Percentiles rank a stretch among this genome's conserved stretches.
Conservation (phyloP, 2,888 invertebrate species). For the Drosophila leonis region DNA sequence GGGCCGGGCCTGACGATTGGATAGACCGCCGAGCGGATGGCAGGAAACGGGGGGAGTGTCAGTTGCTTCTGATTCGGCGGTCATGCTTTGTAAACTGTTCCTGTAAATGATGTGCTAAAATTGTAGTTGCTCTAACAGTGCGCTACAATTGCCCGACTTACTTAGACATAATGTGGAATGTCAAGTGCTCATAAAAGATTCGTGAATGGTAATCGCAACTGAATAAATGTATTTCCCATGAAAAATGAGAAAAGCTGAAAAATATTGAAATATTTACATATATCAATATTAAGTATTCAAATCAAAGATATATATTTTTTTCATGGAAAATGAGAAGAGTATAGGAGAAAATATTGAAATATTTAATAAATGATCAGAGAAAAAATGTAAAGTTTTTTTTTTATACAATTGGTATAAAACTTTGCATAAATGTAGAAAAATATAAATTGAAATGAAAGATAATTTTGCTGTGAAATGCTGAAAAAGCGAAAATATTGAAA, state of each 20-base stretch:
- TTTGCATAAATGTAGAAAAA: too few relatives aligned
- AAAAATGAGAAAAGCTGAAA: neutral
- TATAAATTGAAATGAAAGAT: too few relatives aligned
- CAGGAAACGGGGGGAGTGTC: slow-evolving; percentile 15
- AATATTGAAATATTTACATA: neutral
- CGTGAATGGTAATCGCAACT: slow-evolving; percentile 3
- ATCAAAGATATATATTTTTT: neutral
- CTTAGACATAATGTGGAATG: slow-evolving; percentile 12
- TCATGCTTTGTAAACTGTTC: slow-evolving; percentile 43
- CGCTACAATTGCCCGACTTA: slow-evolving; percentile 16
- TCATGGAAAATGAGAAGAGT: too few relatives aligned
- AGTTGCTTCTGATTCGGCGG: slow-evolving; percentile 47
- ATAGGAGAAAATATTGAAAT: too few relatives aligned
- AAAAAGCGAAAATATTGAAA: too few relatives aligned
- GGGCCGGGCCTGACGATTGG: slow-evolving; percentile 24
- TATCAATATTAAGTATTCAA: neutral
- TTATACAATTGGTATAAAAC: too few relatives aligned
- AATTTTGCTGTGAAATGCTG: too few relatives aligned
- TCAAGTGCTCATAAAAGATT: slow-evolving; percentile 12
- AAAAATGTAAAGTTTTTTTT: too few relatives aligned
- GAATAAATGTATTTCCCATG: neutral
- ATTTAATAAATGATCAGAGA: too few relatives aligned
- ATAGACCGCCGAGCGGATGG: slow-evolving; percentile 1
- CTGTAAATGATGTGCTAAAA: slow-evolving; percentile 68
- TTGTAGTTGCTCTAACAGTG: slow-evolving; percentile 44